Evolutionary conservation across 1,140 invertebrate species (phyloP).

Genomic region (Bradynema listronoti): DNA sequence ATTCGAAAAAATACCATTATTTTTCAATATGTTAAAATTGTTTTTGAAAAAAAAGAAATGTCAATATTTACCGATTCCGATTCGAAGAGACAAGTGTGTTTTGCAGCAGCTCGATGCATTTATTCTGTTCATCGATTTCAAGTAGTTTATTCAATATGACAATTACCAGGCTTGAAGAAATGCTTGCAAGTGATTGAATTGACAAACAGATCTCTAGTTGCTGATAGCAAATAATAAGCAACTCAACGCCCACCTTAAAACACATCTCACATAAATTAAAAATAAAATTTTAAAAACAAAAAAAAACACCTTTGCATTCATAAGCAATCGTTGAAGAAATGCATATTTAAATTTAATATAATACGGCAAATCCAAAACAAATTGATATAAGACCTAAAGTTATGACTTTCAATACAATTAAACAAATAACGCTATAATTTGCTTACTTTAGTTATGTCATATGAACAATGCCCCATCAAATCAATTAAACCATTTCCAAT

Average conservation of each 20-base stretch:
- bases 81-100: constrained; percentile 1
- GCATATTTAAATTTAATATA: background rate
- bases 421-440: background rate
- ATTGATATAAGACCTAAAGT: background rate
- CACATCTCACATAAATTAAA: too few relatives aligned
- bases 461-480: too few relatives aligned
- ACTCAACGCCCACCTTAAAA: background rate
- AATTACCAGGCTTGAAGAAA: background rate
- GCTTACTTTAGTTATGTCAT: too few relatives aligned
- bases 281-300: too few relatives aligned
- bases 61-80: background rate
- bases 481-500: too few relatives aligned
- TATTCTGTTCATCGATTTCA: background rate
- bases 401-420: background rate
- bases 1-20: background rate
- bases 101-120: background rate
- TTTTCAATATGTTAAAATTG: background rate
- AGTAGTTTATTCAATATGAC: background rate
- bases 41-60: background rate
- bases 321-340: background rate
- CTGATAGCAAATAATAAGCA: background rate
- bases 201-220: constrained; percentile 1
- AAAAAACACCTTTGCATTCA: too few relatives aligned
- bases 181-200: background rate
- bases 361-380: background rate